A percentile compares a stretch with the other conserved stretches of the same genome.
These are phyloP conservation scores for Diadema setosum DNA, from an alignment of 35 echinoderm and acorn worm genomes.

Conservation along the genomic window DNA sequence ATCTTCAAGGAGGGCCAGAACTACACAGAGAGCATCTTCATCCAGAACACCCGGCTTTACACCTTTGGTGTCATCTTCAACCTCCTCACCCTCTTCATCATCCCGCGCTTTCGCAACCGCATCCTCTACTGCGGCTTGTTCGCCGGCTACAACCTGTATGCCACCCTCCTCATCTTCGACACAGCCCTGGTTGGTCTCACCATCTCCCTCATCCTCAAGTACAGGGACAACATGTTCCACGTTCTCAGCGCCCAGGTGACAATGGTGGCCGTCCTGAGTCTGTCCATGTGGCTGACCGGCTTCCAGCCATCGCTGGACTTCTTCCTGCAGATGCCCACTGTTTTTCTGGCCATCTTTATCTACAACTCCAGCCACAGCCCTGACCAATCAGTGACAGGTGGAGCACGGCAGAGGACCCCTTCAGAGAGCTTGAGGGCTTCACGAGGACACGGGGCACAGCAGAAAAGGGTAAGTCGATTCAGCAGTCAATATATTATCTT, in stretches of 20 bases:
- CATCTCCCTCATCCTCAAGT: conserved; percentile 78
- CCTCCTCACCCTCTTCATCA: conserved; percentile 26
- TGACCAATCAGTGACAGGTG: background rate
- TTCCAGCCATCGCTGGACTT: conserved; percentile 83
- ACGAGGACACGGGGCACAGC: too few relatives aligned
- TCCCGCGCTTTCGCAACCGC: conserved; percentile 39
- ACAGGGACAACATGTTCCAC: conserved; percentile 97
- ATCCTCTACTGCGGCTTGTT: conserved; percentile 68
- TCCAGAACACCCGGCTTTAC: conserved; percentile 90
- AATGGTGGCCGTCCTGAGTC: conserved; percentile 69
- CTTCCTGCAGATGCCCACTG: conserved; percentile 86
- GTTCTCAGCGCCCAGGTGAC: conserved; percentile 62
- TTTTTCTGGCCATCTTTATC: conserved; percentile 79
- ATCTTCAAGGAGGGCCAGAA: conserved; percentile 90
- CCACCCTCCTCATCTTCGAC: conserved; percentile 63
- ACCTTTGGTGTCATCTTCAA: conserved; percentile 89
- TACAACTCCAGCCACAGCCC: conserved; percentile 59
- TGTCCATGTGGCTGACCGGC: conserved; percentile 57
- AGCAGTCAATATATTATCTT: too few relatives aligned
- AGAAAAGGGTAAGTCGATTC: too few relatives aligned
- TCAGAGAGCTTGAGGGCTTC: too few relatives aligned
- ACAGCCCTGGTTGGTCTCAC: conserved; percentile 66
- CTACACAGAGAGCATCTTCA: conserved; percentile 75
- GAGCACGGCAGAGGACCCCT: background rate
- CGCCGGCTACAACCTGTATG: conserved; percentile 68